Evolutionary conservation across 2,113 vertebrate species (phyloP).

Genomic region (Ceyx melanurus): DNA sequence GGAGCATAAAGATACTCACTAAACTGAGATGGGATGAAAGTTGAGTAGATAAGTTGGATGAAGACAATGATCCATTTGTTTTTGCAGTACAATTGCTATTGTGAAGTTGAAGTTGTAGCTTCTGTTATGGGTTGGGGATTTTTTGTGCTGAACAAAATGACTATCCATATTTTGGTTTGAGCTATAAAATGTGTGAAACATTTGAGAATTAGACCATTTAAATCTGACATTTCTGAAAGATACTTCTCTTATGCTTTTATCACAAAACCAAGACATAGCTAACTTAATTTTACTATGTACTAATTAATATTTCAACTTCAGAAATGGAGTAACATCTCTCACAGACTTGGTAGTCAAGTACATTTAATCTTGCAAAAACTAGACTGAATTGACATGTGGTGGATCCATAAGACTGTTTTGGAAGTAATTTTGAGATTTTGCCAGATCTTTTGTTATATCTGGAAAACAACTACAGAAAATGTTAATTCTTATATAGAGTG

Average conservation of each 20-base stretch:
- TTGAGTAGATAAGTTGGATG: neutral
- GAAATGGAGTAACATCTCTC: conserved; percentile 33
- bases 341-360: neutral
- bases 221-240: neutral
- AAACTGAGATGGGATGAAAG: neutral
- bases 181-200: conserved; percentile 50
- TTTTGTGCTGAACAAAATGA: conserved; percentile 54
- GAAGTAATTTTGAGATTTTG: neutral
- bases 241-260: neutral
- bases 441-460: neutral
- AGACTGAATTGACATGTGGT: neutral
- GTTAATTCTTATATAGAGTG: neutral
- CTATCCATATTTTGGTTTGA: conserved; percentile 41
- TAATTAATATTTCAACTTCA: neutral
- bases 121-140: conserved; percentile 6
- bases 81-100: conserved; percentile 59
- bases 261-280: neutral
- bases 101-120: conserved; percentile 54
- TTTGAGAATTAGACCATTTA: conserved; percentile 23
- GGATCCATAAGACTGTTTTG: neutral
- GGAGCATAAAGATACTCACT: neutral
- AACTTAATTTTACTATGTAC: neutral
- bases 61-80: neutral
- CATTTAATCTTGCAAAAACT: neutral
- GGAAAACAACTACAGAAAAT: neutral